Evolutionary conservation across 2,113 vertebrate genomes (phyloP), one percentile per base, ranked within the genome.

Genomic region (Sturnira hondurensis): DNA sequence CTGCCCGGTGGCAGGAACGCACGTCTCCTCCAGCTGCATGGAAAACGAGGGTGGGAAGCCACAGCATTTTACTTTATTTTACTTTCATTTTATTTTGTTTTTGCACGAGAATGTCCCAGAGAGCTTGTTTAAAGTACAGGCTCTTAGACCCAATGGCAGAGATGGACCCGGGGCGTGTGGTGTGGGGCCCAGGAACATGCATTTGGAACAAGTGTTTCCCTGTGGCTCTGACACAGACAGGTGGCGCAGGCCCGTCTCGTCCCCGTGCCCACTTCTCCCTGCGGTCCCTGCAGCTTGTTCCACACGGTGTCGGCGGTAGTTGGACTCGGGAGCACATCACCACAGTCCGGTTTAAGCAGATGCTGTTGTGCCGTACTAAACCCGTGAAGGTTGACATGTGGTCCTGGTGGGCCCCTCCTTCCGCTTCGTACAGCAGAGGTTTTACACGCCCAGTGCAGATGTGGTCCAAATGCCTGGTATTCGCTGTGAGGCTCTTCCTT

Each of bases 231-330:
- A 33, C 22, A 31, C 41, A 73, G 36, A 19, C 24, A 33, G 36
- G 9, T 24, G 0, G 28, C 7, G 1, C 3, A 20, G n/a, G 41
- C 10, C 15, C 33, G 38, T 33, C 65, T 43, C 52, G 0, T 50
- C n/a, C 41, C 68, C 70, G 24, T 52, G 41, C 50, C 38, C 24
- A 74, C 47, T 38, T 58, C 61, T 47, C 14, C n/a, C 73, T 92
- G 68, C 33, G 61, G 7, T 50, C 65, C 2, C 76, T 81, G 24
- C 38, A 16, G 78, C 56, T 93, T 31, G 12, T 67, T 36, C 76
- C 81, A 61, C 63, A 36, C 1, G 81, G 36, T 14, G 47, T 6
- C 65, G 33, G 17, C 56, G 81, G 56, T 65, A 20, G 19, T 71
- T 52, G 58, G 74, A 74, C 12, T 52, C 19, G 17, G 43, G 82